Evolutionary conservation across 1,140 invertebrate species (phyloP).

Genomic region (Cecropterus lyciades): DNA sequence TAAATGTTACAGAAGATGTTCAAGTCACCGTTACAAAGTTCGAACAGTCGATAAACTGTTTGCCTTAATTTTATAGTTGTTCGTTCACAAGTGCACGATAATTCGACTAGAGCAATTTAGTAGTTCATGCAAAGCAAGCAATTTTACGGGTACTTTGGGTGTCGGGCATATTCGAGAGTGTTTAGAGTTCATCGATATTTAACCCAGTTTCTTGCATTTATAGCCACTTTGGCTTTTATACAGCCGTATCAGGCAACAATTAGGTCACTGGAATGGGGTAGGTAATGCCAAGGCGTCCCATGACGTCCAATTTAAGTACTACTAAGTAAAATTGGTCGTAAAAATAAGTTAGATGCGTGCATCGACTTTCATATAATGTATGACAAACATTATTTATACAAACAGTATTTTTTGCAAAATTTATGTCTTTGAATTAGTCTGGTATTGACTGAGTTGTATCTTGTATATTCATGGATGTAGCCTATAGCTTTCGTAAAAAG

Average conservation of each 20-base stretch:
- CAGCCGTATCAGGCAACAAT: conserved; percentile 73
- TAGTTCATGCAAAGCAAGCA: conserved; percentile 53
- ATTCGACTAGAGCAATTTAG: conserved; percentile 36
- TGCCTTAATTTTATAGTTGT: conserved; percentile 30
- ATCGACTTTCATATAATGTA: background rate
- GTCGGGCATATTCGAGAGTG: conserved; percentile 53
- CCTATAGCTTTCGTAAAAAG: too few species aligned
- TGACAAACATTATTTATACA: background rate
- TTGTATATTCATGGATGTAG: too few species aligned
- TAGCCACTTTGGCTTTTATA: conserved; percentile 72
- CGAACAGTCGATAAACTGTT: conserved; percentile 30
- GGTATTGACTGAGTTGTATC: too few species aligned
- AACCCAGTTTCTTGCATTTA: conserved; percentile 80
- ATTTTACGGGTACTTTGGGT: conserved; percentile 46
- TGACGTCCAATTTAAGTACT: conserved; percentile 43
- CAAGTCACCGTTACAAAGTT: conserved; percentile 21
- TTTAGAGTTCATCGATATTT: conserved; percentile 78
- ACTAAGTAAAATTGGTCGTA: conserved; percentile 46
- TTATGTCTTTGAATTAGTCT: too few species aligned
- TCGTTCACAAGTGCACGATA: conserved; percentile 34
- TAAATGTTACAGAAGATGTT: conserved; percentile 12
- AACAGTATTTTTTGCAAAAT: too few species aligned
- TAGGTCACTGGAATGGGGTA: conserved; percentile 74
- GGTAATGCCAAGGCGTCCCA: conserved; percentile 52
- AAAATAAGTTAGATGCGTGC: conserved; percentile 39